phyloP scores from a whole-genome alignment of 2,113 vertebrate genomes.

The rabbit (Oryctolagus cuniculus) region DNA sequence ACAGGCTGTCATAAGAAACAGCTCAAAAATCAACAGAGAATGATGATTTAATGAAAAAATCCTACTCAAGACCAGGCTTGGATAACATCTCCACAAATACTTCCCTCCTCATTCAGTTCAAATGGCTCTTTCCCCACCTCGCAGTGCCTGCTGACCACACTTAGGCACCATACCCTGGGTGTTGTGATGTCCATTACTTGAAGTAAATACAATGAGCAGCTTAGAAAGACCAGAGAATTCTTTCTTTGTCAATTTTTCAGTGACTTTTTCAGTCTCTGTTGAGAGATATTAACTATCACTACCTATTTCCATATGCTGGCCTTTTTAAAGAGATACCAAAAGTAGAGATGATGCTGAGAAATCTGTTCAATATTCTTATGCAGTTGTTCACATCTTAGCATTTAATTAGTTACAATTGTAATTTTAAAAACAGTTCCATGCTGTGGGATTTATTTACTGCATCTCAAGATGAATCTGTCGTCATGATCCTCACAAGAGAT shows the following conservation, averaged over 20 bases:
- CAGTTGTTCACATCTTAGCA: constrained; percentile 73
- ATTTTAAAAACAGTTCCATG: constrained; percentile 76
- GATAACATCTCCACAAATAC: neutral
- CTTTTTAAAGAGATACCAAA: constrained; percentile 50
- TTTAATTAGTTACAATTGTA: constrained; percentile 77
- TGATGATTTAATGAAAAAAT: neutral
- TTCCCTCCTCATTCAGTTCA: neutral
- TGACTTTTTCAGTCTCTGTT: constrained; percentile 18
- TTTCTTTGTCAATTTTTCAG: neutral
- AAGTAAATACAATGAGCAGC: neutral
- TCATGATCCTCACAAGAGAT: constrained; percentile 20
- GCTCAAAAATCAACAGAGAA: neutral
- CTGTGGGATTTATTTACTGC: constrained; percentile 64
- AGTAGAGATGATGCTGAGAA: constrained; percentile 49
- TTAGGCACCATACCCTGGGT: too few species aligned
- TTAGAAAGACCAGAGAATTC: neutral
- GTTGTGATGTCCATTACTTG: neutral
- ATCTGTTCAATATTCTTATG: constrained; percentile 67
- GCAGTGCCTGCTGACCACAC: neutral
- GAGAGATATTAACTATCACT: constrained; percentile 46
- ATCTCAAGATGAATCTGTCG: constrained; percentile 38
- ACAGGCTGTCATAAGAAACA: neutral
- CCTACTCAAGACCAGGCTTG: neutral
- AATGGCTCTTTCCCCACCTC: neutral
- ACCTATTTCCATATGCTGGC: constrained; percentile 4